A percentile compares a stretch with the other conserved stretches of the same genome.
Evolutionary conservation across 2,888 invertebrate genomes (phyloP).

Genomic region (Meghimatium bilineatum): DNA sequence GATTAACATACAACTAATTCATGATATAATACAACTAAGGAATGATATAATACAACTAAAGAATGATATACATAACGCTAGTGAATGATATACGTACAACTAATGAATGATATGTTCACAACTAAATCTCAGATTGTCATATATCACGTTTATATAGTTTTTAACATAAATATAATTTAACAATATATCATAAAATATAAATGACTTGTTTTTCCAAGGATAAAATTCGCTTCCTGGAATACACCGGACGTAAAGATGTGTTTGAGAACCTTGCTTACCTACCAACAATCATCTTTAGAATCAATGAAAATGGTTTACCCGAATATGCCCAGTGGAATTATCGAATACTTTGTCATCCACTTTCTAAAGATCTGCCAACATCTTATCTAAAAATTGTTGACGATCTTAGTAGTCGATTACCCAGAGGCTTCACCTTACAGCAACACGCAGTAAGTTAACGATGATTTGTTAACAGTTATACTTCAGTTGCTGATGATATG

Average conservation of each 20-base stretch:
- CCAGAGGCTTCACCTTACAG: constrained; percentile 2
- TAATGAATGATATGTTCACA: no score
- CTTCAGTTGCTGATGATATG: no score
- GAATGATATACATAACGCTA: no score
- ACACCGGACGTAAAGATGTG: constrained; percentile 62
- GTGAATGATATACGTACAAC: no score
- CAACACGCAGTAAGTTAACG: constrained; percentile 22
- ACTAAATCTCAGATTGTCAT: no score
- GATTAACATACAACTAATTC: no score
- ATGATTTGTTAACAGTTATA: neutral
- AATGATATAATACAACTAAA: no score
- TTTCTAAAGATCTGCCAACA: constrained; percentile 56
- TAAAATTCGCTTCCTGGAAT: constrained; percentile 63
- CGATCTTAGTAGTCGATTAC: constrained; percentile 60
- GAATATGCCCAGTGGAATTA: constrained; percentile 62
- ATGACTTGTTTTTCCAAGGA: constrained; percentile 56
- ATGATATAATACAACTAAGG: no score
- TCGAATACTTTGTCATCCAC: constrained; percentile 62
- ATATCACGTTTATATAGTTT: no score
- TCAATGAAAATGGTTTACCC: constrained; percentile 51
- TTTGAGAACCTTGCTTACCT: constrained; percentile 67
- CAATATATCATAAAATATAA: neutral
- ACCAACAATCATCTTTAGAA: constrained; percentile 63
- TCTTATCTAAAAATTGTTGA: constrained; percentile 58
- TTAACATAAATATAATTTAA: no score